Conservation (phyloP, 92 coral and sea anemone genomes). For the Virgularia gustaviana region DNA sequence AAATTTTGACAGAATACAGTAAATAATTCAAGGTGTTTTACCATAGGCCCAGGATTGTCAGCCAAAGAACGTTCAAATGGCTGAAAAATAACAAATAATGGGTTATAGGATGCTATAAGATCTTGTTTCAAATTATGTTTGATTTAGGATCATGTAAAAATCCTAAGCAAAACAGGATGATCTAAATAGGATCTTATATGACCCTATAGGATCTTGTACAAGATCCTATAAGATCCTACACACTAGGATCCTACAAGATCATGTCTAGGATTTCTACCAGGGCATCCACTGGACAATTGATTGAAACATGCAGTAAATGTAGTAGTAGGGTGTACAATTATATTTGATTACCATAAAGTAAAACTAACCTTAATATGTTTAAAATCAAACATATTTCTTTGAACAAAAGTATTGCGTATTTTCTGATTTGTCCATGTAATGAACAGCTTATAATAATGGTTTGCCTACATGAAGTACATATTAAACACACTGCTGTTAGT, state of each 20-base stretch:
- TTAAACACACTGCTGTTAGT: too few relatives aligned
- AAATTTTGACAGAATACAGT: background rate
- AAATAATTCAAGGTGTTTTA: conserved; percentile 28
- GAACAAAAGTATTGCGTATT: conserved; percentile 94
- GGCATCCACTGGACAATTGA: too few relatives aligned
- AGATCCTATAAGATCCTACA: too few relatives aligned
- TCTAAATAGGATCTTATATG: too few relatives aligned
- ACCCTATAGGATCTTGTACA: too few relatives aligned
- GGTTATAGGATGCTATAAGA: too few relatives aligned
- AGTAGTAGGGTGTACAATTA: too few relatives aligned
- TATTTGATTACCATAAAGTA: background rate
- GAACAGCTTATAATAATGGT: conserved; percentile 94
- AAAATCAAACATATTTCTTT: conserved; percentile 97
- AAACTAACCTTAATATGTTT: conserved; percentile 85
- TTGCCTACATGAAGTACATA: conserved; percentile 59
- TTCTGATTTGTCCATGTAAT: conserved; percentile 99
- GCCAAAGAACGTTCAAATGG: conserved; percentile 93
- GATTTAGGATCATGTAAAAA: background rate
- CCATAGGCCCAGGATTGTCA: conserved; percentile 99
- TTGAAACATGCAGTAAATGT: too few relatives aligned
- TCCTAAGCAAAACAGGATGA: background rate
- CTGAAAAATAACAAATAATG: conserved; percentile 40
- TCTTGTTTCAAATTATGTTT: too few relatives aligned
- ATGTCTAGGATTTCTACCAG: too few relatives aligned
- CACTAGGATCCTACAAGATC: too few relatives aligned